Conservation (phyloP, 1,140 invertebrate genomes). For the Eumeta japonica region DNA sequence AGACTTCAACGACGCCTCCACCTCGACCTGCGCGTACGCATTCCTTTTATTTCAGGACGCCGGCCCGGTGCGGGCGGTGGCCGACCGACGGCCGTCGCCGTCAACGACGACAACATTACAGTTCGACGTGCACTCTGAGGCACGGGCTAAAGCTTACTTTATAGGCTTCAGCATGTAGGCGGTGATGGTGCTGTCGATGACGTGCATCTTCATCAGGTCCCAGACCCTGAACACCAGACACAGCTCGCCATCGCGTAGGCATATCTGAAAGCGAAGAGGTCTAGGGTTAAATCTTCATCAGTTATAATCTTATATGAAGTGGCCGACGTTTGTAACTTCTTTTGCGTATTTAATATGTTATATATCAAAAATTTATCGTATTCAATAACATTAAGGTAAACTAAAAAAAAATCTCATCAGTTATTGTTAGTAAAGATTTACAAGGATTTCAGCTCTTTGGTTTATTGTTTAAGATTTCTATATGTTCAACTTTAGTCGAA, state of each 20-base stretch:
- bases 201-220: slow-evolving; percentile 59
- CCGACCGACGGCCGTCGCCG: too few species aligned
- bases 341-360: too few species aligned
- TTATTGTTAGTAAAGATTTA: too few species aligned
- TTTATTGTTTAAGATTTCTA: too few species aligned
- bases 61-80: neutral
- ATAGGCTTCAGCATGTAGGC: slow-evolving; percentile 60
- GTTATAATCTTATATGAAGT: neutral
- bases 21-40: too few species aligned
- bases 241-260: slow-evolving; percentile 60
- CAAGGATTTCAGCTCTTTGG: too few species aligned
- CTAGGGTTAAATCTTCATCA: neutral
- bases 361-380: too few species aligned
- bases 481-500: too few species aligned
- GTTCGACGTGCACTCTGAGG: neutral
- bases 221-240: slow-evolving; percentile 64
- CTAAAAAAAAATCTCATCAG: too few species aligned
- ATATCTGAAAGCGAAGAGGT: slow-evolving; percentile 57
- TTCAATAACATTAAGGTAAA: too few species aligned
- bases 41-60: neutral
- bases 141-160: slow-evolving; percentile 19
- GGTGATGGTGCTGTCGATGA: slow-evolving; percentile 59
- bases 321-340: neutral
- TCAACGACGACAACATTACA: too few species aligned
- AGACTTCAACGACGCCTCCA: too few species aligned